These are phyloP conservation scores for Dipodomys merriami DNA, from an alignment of 2,113 vertebrate genomes.

Conservation along the genomic window DNA sequence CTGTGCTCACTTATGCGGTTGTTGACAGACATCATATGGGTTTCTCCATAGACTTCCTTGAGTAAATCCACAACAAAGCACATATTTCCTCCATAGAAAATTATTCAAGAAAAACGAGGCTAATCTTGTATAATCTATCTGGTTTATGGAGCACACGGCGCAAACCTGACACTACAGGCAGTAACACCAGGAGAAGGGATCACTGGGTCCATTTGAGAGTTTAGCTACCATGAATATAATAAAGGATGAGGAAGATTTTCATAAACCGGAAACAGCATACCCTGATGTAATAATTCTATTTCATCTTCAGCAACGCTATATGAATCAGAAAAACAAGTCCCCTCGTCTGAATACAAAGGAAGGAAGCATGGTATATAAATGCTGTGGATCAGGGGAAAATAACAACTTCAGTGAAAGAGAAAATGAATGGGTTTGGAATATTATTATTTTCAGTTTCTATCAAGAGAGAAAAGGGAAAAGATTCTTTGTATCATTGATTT, in stretches of 20 bases:
- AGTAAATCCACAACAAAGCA: neutral
- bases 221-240: neutral
- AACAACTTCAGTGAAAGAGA: constrained; percentile 28
- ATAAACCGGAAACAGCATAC: neutral
- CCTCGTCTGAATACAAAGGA: neutral
- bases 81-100: neutral
- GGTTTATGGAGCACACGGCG: neutral
- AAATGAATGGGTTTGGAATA: constrained; percentile 40
- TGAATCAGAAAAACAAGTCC: neutral
- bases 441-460: constrained; percentile 38
- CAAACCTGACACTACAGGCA: neutral
- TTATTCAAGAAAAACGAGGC: neutral
- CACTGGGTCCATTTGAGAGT: neutral
- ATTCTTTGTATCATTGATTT: constrained; percentile 47
- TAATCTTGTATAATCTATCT: neutral
- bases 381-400: neutral
- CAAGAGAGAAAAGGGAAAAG: constrained; percentile 45
- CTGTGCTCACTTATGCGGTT: neutral
- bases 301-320: neutral
- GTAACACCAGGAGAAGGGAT: neutral
- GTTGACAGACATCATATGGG: neutral
- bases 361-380: neutral
- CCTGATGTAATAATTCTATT: neutral
- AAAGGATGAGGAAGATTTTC: neutral
- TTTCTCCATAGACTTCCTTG: neutral